Percentiles rank a stretch among this genome's conserved stretches.
Evolutionary conservation across 2,113 vertebrate species (phyloP).

Genomic region (Syngnathus typhle): DNA sequence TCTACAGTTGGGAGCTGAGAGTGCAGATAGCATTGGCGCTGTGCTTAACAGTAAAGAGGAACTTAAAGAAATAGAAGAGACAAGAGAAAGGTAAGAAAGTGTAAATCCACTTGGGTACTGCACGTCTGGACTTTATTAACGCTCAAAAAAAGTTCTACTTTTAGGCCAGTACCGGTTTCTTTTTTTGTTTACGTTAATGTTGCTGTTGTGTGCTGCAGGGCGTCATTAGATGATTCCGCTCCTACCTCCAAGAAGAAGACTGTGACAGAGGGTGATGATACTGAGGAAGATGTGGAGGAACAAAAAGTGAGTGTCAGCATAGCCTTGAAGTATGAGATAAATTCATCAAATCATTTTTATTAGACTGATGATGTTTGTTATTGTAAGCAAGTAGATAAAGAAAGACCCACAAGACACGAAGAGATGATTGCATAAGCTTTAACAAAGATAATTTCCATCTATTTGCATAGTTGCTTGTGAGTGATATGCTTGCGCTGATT

Average conservation of each 20-base stretch:
- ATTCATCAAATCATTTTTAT: background rate
- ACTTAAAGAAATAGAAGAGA: constrained; percentile 91
- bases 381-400: background rate
- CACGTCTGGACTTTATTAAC: background rate
- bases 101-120: too few species aligned
- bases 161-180: too few species aligned
- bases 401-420: background rate
- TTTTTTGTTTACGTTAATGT: background rate
- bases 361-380: background rate
- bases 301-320: constrained; percentile 72
- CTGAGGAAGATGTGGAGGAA: constrained; percentile 89
- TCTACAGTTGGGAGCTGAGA: constrained; percentile 88
- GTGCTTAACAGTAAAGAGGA: constrained; percentile 95
- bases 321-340: background rate
- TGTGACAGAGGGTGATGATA: constrained; percentile 82
- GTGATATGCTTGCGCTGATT: too few species aligned
- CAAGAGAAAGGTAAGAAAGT: constrained; percentile 81
- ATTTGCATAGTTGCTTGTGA: too few species aligned
- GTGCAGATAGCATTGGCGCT: constrained; percentile 89
- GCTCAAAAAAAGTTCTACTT: too few species aligned
- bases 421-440: too few species aligned
- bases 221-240: constrained; percentile 83
- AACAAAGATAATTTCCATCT: too few species aligned
- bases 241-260: constrained; percentile 79
- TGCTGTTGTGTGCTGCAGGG: constrained; percentile 63